Conservation (phyloP, 2,797 vertebrate genomes). For the Protonibea diacanthus region DNA sequence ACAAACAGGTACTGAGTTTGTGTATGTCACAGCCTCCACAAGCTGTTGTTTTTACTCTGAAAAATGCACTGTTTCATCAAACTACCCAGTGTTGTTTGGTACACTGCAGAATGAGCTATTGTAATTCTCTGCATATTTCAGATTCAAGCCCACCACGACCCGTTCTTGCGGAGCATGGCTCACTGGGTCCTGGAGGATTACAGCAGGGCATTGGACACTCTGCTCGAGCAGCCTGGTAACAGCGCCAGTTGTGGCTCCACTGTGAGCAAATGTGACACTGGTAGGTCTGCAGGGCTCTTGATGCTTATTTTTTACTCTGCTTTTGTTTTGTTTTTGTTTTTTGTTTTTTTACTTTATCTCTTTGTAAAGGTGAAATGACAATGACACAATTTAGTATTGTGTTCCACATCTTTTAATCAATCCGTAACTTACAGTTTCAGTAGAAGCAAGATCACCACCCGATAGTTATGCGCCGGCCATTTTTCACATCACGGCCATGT, state of each 20-base stretch:
- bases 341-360: not conserved
- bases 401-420: not conserved
- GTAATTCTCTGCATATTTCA: slow-evolving; percentile 53
- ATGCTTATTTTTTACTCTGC: too few species aligned
- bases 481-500: not conserved
- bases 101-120: slow-evolving; percentile 12
- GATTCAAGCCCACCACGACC: slow-evolving; percentile 87
- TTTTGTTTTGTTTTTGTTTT: not conserved
- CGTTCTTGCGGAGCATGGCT: slow-evolving; percentile 97
- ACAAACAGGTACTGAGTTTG: slow-evolving; percentile 75
- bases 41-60: not conserved
- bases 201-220: slow-evolving; percentile 92
- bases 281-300: slow-evolving; percentile 48
- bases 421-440: not conserved
- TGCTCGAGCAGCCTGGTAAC: slow-evolving; percentile 89
- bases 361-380: not conserved
- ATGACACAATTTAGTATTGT: not conserved
- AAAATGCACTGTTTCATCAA: slow-evolving; percentile 15
- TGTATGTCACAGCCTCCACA: not conserved
- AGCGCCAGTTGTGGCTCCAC: slow-evolving; percentile 51
- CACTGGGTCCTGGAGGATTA: slow-evolving; percentile 98
- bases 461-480: not conserved
- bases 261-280: slow-evolving; percentile 52
- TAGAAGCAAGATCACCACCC: not conserved
- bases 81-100: not conserved